Evolutionary conservation across 2,797 vertebrate species (phyloP).

Genomic region (Emydoidea blandingii): DNA sequence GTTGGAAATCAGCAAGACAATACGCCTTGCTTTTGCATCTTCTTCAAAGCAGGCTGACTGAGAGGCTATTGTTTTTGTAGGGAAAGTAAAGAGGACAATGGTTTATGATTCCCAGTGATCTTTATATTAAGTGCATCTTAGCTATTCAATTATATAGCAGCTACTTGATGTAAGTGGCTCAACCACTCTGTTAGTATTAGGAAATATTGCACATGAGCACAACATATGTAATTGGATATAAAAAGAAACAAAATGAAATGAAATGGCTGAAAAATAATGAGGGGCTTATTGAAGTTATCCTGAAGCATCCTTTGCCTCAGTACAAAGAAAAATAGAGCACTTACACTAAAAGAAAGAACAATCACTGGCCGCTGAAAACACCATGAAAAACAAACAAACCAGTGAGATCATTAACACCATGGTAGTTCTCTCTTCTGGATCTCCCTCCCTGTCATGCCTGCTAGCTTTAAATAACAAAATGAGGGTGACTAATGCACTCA

Average conservation of each 20-base stretch:
- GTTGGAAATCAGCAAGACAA: constrained; percentile 51
- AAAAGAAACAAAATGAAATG: not conserved
- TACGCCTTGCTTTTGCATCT: constrained; percentile 25
- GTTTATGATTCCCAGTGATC: constrained; percentile 48
- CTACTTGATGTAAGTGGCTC: not conserved
- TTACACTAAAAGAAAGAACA: not conserved
- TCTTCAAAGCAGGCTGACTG: constrained; percentile 61
- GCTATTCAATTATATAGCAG: not conserved
- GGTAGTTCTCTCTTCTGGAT: not conserved
- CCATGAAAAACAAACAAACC: not conserved
- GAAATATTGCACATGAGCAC: not conserved
- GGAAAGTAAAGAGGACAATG: constrained; percentile 65
- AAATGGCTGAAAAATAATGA: not conserved
- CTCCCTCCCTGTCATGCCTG: not conserved
- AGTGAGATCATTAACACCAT: not conserved
- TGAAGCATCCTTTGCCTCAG: not conserved
- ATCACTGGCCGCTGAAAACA: not conserved
- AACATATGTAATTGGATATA: not conserved
- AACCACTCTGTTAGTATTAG: constrained; percentile 6
- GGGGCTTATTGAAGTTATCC: not conserved
- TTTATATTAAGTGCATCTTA: constrained; percentile 56
- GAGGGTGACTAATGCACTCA: not conserved
- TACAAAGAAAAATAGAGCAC: not conserved
- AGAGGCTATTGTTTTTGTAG: constrained; percentile 64
- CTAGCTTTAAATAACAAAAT: not conserved